A percentile compares a stretch with the other conserved stretches of the same genome.
These are phyloP conservation scores for Phymastichus coffea DNA, from an alignment of 1,140 invertebrate genomes.

Conservation along the genomic window DNA sequence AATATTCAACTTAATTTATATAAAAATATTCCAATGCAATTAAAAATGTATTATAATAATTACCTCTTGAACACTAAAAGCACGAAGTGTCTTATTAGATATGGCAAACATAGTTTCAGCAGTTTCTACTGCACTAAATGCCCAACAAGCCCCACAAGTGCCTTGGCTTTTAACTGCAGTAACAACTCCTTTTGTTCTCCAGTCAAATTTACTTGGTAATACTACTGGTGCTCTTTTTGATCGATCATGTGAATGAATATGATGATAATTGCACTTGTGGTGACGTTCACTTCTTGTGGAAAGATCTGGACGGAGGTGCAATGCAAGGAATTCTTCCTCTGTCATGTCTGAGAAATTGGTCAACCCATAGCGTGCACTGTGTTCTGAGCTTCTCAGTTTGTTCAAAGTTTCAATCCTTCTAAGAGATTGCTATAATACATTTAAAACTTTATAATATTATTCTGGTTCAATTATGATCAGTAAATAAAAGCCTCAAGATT, in stretches of 20 bases:
- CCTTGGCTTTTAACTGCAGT: slow-evolving; percentile 73
- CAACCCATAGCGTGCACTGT: slow-evolving; percentile 69
- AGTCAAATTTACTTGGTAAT: slow-evolving; percentile 48
- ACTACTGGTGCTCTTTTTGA: slow-evolving; percentile 33
- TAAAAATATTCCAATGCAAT: neutral
- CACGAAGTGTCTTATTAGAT: slow-evolving; percentile 61
- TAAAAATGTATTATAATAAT: slow-evolving; percentile 20
- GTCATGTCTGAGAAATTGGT: slow-evolving; percentile 76
- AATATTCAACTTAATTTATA: neutral
- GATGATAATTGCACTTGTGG: slow-evolving; percentile 38
- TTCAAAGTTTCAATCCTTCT: slow-evolving; percentile 65
- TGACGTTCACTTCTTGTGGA: slow-evolving; percentile 36
- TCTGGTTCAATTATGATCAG: neutral
- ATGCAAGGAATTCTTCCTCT: slow-evolving; percentile 66
- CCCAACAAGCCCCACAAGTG: slow-evolving; percentile 84
- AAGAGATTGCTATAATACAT: slow-evolving; percentile 65
- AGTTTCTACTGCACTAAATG: slow-evolving; percentile 76
- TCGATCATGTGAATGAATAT: slow-evolving; percentile 33
- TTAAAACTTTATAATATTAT: too few species aligned
- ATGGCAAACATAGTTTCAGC: slow-evolving; percentile 78
- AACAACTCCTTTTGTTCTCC: slow-evolving; percentile 71
- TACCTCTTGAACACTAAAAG: slow-evolving; percentile 76
- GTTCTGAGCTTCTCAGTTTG: slow-evolving; percentile 53
- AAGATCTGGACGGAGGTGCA: slow-evolving; percentile 53
- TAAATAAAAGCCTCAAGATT: slow-evolving; percentile 17